phyloP scores from a whole-genome alignment of 1,140 invertebrate genomes.

The Oncopeltus fasciatus region DNA sequence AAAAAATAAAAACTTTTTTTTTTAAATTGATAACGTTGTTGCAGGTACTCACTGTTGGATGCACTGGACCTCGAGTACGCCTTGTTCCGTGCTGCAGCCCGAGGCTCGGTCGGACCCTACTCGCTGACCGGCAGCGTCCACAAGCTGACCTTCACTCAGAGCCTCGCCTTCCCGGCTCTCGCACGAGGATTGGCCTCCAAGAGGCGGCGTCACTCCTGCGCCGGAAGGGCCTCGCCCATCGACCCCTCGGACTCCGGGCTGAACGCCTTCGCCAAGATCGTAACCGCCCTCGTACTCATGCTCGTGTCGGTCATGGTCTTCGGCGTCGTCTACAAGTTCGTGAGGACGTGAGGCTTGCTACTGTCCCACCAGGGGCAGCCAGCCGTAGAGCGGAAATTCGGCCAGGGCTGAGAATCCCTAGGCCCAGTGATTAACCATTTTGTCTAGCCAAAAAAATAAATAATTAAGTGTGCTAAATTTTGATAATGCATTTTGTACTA shows the following conservation, averaged over 20 bases:
- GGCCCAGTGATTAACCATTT: too few relatives aligned
- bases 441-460: too few relatives aligned
- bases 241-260: constrained; percentile 33
- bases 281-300: constrained; percentile 52
- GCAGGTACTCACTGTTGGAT: constrained; percentile 51
- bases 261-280: constrained; percentile 27
- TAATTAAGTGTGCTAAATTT: too few relatives aligned
- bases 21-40: background rate
- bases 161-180: constrained; percentile 53
- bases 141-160: constrained; percentile 61
- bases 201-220: constrained; percentile 34
- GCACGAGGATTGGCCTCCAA: constrained; percentile 51
- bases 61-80: constrained; percentile 55
- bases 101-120: constrained; percentile 54
- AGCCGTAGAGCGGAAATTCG: background rate
- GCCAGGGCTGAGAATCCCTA: too few relatives aligned
- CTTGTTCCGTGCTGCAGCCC: constrained; percentile 45
- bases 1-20: too few relatives aligned
- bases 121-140: constrained; percentile 54
- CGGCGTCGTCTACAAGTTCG: constrained; percentile 58
- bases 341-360: constrained; percentile 58
- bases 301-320: constrained; percentile 57
- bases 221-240: constrained; percentile 26
- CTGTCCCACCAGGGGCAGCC: constrained; percentile 34
- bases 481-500: too few relatives aligned